Conservation (phyloP, 2,113 vertebrate genomes). For the Tupaia chinensis region DNA sequence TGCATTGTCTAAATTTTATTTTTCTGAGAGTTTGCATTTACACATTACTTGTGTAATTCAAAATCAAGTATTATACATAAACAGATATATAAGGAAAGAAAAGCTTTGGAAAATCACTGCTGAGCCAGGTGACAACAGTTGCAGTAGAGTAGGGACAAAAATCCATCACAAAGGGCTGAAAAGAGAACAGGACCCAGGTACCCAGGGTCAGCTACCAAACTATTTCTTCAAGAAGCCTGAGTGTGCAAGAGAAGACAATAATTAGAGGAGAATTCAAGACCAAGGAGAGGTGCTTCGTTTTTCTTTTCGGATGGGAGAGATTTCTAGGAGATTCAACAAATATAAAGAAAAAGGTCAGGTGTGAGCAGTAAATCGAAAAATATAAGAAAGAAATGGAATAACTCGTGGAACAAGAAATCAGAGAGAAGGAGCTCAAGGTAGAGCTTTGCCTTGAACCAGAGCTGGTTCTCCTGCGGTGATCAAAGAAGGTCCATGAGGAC, state of each 20-base stretch:
- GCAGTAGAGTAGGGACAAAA: background rate
- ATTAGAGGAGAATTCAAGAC: background rate
- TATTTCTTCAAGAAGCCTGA: background rate
- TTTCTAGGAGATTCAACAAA: background rate
- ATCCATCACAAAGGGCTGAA: background rate
- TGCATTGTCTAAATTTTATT: background rate
- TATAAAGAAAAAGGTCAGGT: background rate
- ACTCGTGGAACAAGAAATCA: background rate
- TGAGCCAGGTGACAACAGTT: background rate
- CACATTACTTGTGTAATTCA: background rate
- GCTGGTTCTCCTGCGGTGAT: accelerated
- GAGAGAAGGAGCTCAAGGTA: background rate
- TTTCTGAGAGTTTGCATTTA: background rate
- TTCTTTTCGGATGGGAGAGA: background rate
- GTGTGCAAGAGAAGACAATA: background rate
- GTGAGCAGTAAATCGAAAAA: background rate
- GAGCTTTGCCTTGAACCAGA: background rate
- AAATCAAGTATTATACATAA: slow-evolving; percentile 15
- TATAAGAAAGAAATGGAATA: background rate
- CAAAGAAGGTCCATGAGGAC: background rate
- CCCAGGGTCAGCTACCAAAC: background rate
- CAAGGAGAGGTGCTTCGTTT: background rate
- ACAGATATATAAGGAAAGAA: background rate
- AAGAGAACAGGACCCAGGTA: background rate
- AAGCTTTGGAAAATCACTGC: background rate